Conservation (phyloP, 2,113 vertebrate species). For the Rhodinocichla rosea region DNA sequence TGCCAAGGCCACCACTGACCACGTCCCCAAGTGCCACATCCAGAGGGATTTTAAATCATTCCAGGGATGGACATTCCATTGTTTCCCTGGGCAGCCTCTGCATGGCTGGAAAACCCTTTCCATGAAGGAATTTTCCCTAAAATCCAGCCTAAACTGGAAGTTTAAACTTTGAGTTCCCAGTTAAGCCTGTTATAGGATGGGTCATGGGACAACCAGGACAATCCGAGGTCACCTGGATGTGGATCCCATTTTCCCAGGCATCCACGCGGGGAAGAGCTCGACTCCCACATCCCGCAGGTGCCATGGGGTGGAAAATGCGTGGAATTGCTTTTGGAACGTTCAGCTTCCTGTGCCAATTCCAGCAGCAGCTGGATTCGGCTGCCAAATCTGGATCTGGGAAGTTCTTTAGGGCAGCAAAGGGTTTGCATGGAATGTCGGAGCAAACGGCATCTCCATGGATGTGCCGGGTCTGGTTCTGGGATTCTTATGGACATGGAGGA, state of each 20-base stretch:
- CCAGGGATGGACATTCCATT: not conserved
- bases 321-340: not conserved
- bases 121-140: not conserved
- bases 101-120: not conserved
- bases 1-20: not conserved
- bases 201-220: not conserved
- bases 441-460: accelerated
- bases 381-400: not conserved
- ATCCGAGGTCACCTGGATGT: not conserved
- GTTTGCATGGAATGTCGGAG: not conserved
- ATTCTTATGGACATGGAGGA: not conserved
- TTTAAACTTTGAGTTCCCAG: not conserved
- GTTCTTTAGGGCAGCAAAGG: not conserved
- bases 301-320: accelerated
- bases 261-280: not conserved
- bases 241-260: not conserved
- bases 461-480: not conserved
- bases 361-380: accelerated
- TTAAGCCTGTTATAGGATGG: accelerated
- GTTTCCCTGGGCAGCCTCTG: not conserved
- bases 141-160: not conserved
- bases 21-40: not conserved
- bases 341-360: not conserved
- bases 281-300: accelerated
- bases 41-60: not conserved